Evolutionary conservation across 2,797 vertebrate genomes (phyloP).

Genomic region (Typhlichthys subterraneus): DNA sequence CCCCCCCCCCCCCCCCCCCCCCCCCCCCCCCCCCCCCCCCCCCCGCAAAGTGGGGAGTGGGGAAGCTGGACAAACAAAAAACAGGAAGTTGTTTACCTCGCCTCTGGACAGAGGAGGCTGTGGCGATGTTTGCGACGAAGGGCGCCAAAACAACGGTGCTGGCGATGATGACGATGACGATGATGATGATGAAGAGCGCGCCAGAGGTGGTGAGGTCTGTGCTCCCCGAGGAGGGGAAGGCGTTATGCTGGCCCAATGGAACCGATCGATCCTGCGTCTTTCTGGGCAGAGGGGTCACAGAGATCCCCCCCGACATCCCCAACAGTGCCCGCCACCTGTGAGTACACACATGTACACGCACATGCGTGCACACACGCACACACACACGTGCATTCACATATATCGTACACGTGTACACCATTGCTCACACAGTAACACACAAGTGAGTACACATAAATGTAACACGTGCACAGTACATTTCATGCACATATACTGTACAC

Average conservation of each 20-base stretch:
- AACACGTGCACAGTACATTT: too few species aligned
- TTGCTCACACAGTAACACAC: not conserved
- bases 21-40: too few species aligned
- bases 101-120: too few species aligned
- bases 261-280: not conserved
- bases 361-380: not conserved
- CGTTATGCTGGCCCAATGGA: not conserved
- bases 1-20: too few species aligned
- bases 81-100: too few species aligned
- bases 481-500: not conserved
- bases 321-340: constrained; percentile 45
- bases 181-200: constrained; percentile 4
- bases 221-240: constrained; percentile 8
- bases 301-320: constrained; percentile 52
- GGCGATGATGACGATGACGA: constrained; percentile 12
- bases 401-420: not conserved
- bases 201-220: constrained; percentile 13
- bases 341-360: constrained; percentile 39
- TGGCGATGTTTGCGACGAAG: constrained; percentile 10
- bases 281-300: constrained; percentile 11
- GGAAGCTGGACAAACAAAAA: not conserved
- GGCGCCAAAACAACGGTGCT: constrained; percentile 4
- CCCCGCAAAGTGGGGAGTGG: not conserved
- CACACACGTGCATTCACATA: not conserved
- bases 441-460: not conserved